A percentile compares a stretch with the other conserved stretches of the same genome.
Evolutionary conservation across 2,888 invertebrate species (phyloP).

Genomic region (Harpalus rufipes): DNA sequence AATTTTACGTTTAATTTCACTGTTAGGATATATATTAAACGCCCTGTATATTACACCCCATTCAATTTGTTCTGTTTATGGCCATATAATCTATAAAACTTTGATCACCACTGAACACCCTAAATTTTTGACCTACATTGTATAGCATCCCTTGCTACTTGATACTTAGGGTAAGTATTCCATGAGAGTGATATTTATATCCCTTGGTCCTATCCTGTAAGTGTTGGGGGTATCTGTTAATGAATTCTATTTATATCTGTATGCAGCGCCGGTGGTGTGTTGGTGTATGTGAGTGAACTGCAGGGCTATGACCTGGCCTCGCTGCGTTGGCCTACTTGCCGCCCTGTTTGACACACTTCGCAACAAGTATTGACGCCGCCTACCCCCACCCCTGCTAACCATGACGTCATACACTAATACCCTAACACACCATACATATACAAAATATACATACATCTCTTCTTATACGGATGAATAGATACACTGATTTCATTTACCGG

Average conservation of each 20-base stretch:
- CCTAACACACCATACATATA: constrained; percentile 69
- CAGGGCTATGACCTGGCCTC: constrained; percentile 62
- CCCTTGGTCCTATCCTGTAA: neutral
- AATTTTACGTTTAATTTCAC: no score
- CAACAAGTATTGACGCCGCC: constrained; percentile 77
- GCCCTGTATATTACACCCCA: no score
- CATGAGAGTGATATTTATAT: neutral
- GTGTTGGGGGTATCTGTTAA: constrained; percentile 7
- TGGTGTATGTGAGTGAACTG: neutral
- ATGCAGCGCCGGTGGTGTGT: neutral
- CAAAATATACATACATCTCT: no score
- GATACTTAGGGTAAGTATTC: no score
- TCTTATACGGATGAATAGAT: no score
- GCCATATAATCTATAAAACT: no score
- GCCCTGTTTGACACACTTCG: constrained; percentile 77
- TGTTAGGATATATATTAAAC: no score
- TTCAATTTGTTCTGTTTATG: no score
- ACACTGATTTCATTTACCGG: no score
- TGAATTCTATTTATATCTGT: constrained; percentile 34
- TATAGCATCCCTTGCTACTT: no score
- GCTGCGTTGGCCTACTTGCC: constrained; percentile 74
- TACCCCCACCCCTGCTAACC: constrained; percentile 72
- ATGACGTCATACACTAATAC: constrained; percentile 77
- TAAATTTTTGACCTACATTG: no score
- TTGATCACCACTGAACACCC: no score